These are phyloP conservation scores for Parotia lawesii DNA, from an alignment of 2,113 vertebrate species.

Conservation along the genomic window DNA sequence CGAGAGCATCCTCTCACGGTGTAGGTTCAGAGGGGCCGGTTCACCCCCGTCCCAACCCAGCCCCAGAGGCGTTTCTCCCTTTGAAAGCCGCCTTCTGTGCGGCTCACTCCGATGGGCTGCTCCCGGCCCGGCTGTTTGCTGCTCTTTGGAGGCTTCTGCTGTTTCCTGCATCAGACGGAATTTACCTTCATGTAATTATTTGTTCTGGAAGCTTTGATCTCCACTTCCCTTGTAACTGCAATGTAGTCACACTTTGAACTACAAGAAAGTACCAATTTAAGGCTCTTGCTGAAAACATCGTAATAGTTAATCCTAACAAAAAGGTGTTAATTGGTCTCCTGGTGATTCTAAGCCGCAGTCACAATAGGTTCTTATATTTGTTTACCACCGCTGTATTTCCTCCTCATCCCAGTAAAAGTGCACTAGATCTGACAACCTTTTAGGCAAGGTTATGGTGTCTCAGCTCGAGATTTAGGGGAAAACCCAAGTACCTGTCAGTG, in stretches of 20 bases:
- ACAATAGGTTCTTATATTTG: conserved; percentile 44
- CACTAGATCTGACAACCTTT: not conserved
- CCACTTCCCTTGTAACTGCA: conserved; percentile 51
- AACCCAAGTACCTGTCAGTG: not conserved
- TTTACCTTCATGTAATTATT: conserved; percentile 66
- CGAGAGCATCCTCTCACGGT: not conserved
- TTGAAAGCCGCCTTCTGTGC: conserved; percentile 26
- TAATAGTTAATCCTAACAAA: conserved; percentile 64
- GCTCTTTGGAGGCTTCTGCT: conserved; percentile 24
- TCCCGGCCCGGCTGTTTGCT: conserved; percentile 21
- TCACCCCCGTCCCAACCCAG: not conserved
- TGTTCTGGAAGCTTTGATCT: conserved; percentile 72
- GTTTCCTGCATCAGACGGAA: conserved; percentile 41
- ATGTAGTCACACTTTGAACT: conserved; percentile 58
- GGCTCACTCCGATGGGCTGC: conserved; percentile 5
- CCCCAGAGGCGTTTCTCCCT: conserved; percentile 1
- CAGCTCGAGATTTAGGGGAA: not conserved
- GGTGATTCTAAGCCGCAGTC: conserved; percentile 43
- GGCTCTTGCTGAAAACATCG: conserved; percentile 56
- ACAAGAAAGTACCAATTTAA: conserved; percentile 58
- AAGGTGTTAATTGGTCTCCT: conserved; percentile 72
- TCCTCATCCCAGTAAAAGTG: conserved; percentile 36
- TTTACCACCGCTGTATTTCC: conserved; percentile 50
- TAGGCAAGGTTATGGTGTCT: not conserved
- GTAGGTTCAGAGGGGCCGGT: not conserved